Conservation (phyloP, 2,888 invertebrate genomes). For the Lithodes maja region DNA sequence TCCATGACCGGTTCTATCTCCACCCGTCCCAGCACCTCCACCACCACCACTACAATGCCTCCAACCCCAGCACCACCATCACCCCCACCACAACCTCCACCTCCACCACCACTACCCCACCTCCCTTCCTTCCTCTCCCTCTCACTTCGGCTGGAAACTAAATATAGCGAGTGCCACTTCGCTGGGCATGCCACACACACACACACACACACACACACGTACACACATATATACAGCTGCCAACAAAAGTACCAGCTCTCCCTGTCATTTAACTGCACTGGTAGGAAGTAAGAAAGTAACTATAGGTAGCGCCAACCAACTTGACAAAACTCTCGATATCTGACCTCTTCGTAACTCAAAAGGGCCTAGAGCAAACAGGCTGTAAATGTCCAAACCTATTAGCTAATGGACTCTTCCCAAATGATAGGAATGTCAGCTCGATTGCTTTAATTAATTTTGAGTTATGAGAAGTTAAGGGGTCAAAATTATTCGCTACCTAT, state of each 20-base stretch:
- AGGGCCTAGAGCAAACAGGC: no score
- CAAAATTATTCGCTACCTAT: no score
- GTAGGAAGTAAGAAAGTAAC: no score
- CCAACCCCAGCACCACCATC: not conserved
- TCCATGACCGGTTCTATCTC: not conserved
- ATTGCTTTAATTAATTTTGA: no score
- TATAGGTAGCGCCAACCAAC: no score
- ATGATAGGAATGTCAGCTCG: no score
- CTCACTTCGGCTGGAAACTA: slow-evolving; percentile 10
- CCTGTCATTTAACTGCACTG: not conserved
- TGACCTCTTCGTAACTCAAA: no score
- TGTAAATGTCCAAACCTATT: no score
- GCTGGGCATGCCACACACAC: not conserved
- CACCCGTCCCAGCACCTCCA: not conserved
- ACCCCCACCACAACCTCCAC: not conserved
- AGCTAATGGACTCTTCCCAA: no score
- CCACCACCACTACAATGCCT: not conserved
- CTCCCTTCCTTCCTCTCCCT: not conserved
- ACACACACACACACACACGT: not conserved
- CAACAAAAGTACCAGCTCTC: not conserved
- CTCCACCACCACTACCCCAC: slow-evolving; percentile 17
- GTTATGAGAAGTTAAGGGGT: no score
- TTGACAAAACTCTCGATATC: no score
- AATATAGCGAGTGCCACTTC: slow-evolving; percentile 8
- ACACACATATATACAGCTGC: not conserved